These are phyloP conservation scores for Aphrophora alni DNA, from an alignment of 2,888 invertebrate genomes.

Conservation along the genomic window DNA sequence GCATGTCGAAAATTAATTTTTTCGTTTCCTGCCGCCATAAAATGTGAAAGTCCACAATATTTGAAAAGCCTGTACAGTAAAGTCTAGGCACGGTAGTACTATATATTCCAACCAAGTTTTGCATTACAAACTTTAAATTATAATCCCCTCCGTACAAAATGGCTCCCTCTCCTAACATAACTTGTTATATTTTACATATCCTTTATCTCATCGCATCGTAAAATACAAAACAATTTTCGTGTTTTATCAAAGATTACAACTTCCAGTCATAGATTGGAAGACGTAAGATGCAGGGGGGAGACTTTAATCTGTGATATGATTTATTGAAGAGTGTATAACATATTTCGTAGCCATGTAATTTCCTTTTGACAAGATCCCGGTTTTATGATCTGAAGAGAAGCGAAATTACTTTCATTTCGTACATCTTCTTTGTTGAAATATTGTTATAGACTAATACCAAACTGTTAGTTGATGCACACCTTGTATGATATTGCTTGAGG, in stretches of 20 bases:
- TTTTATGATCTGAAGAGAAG: not conserved
- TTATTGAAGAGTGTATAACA: not conserved
- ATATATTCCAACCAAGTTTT: too few species aligned
- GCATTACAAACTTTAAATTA: not conserved
- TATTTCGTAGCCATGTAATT: not conserved
- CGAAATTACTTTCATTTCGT: not conserved
- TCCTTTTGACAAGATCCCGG: not conserved
- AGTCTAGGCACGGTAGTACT: too few species aligned
- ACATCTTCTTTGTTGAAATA: not conserved
- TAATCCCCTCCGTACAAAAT: not conserved
- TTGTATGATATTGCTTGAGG: not conserved
- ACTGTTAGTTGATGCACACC: not conserved
- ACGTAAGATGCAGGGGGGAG: not conserved
- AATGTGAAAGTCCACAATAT: too few species aligned
- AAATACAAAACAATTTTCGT: not conserved
- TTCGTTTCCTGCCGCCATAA: too few species aligned
- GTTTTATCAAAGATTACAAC: constrained; percentile 2
- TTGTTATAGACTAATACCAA: not conserved
- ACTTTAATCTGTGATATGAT: not conserved
- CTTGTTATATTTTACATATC: not conserved
- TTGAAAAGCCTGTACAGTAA: too few species aligned
- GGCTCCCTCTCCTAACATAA: not conserved
- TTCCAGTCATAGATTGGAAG: not conserved
- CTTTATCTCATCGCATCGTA: not conserved
- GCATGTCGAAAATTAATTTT: too few species aligned